Conservation (phyloP, 1,140 invertebrate species). For the Rhagoletis pomonella region DNA sequence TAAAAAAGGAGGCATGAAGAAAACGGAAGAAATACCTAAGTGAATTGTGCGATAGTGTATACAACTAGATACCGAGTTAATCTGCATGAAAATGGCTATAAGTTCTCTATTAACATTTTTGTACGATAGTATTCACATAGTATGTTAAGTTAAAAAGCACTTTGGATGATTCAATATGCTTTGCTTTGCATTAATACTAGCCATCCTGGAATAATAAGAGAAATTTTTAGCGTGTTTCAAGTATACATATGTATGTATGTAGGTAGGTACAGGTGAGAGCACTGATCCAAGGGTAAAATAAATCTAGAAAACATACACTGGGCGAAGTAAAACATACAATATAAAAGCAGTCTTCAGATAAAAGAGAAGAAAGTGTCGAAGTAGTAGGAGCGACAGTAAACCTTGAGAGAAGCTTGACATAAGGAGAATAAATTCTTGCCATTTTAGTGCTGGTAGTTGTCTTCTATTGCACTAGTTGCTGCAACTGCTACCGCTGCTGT, state of each 20-base stretch:
- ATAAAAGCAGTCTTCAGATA: no score
- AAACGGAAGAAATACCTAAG: not conserved
- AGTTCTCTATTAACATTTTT: not conserved
- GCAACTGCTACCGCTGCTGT: not conserved
- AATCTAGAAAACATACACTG: not conserved
- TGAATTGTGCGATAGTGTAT: not conserved
- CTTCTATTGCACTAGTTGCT: not conserved
- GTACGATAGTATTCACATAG: no score
- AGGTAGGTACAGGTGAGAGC: no score
- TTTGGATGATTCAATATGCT: no score
- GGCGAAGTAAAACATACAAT: not conserved
- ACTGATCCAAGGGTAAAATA: no score
- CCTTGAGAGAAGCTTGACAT: not conserved
- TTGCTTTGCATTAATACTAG: no score
- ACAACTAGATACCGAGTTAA: not conserved
- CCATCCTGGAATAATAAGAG: no score
- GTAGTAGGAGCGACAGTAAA: not conserved
- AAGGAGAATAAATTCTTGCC: not conserved
- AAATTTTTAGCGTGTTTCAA: no score
- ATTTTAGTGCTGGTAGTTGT: not conserved
- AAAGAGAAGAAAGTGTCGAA: not conserved
- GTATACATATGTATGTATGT: no score
- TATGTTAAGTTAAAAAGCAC: no score
- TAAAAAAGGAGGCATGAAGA: not conserved
- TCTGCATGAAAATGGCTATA: not conserved